These are phyloP conservation scores for Gadopsis marmoratus DNA, from an alignment of 2,797 vertebrate species.

Conservation along the genomic window DNA sequence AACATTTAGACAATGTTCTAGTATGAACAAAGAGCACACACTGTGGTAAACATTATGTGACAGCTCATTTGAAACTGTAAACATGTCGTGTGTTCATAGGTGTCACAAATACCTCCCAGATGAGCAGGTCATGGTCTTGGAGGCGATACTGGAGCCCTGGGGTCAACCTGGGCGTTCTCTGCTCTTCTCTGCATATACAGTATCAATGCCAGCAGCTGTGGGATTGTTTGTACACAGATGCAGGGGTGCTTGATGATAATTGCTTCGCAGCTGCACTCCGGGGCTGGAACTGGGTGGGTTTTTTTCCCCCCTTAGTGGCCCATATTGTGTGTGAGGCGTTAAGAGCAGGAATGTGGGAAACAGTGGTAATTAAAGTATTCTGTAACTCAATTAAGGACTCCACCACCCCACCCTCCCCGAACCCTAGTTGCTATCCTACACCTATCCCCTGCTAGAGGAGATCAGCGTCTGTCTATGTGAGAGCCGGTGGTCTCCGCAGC, in stretches of 20 bases:
- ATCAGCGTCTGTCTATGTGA: conserved; percentile 9
- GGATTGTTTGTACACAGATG: conserved; percentile 89
- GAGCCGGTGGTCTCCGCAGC: conserved; percentile 34
- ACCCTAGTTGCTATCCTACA: conserved; percentile 51
- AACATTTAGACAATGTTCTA: conserved; percentile 44
- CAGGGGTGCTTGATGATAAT: conserved; percentile 83
- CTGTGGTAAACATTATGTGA: conserved; percentile 27
- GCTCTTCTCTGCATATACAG: conserved; percentile 68
- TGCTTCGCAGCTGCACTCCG: conserved; percentile 83
- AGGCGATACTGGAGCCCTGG: conserved; percentile 53
- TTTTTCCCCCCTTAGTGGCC: conserved; percentile 42
- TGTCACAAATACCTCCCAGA: conserved; percentile 66
- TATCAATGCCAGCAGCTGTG: conserved; percentile 84
- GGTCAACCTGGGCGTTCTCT: conserved; percentile 74
- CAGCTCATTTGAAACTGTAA: conserved; percentile 71
- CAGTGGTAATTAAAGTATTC: conserved; percentile 85
- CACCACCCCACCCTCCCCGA: conserved; percentile 29
- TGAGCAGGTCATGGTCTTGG: conserved; percentile 58
- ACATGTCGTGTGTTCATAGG: conserved; percentile 57
- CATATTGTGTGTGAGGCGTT: conserved; percentile 72
- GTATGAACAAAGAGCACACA: conserved; percentile 25
- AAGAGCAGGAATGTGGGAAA: conserved; percentile 82
- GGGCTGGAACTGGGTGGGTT: conserved; percentile 57
- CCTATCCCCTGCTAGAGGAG: conserved; percentile 33
- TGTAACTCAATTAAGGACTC: conserved; percentile 82